Evolutionary conservation across 1,140 invertebrate genomes (phyloP), one percentile per base, ranked within the genome.

Genomic region (Heliconius congener): DNA sequence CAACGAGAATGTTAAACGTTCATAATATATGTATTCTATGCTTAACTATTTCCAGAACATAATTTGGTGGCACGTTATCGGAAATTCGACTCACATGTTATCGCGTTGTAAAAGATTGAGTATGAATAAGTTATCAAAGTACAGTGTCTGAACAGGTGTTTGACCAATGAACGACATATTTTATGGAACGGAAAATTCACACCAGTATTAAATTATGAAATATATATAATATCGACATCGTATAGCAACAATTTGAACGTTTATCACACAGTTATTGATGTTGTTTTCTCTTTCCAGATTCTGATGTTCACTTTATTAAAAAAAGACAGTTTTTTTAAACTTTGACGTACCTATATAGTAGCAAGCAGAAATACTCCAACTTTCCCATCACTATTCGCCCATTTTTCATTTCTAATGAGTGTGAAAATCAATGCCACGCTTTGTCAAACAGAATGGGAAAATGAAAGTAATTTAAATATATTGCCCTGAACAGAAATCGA

Each of bases 1-100:
- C 50, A 39, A 19, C 46, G 57, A 60, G 66, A 76, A 72, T 76
- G 70, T 60, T 37, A 80, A 76, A 27, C 74, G 50, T 72, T 70
- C 39, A 77, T 23, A 18, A 23, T 76, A 76, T 79, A 46, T 46
- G 0, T 46, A 70, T 78, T 46, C 11, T 39, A 73, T 66, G 60
- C 71, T 72, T 73, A 52, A 60, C 66, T 73, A 80, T 80, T 73
- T 73, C 79, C 66, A 80, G 76, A 74, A 71, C 76, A 71, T 80
- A 73, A 80, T 76, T 71, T 57, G 37, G n/a, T 73, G 71, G 74
- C 79, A 80, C 39, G 71, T 71, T 46, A 80, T 23, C 50, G 74
- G 79, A 80, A 80, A 80, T 80, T 80, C 50, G 55, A 37, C 70
- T 60, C 74, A 79, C 79, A 73, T 76, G 71, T 80, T 80, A 52